phyloP scores from a whole-genome alignment of 2,888 invertebrate genomes.

The Caenorhabditis wallacei region DNA sequence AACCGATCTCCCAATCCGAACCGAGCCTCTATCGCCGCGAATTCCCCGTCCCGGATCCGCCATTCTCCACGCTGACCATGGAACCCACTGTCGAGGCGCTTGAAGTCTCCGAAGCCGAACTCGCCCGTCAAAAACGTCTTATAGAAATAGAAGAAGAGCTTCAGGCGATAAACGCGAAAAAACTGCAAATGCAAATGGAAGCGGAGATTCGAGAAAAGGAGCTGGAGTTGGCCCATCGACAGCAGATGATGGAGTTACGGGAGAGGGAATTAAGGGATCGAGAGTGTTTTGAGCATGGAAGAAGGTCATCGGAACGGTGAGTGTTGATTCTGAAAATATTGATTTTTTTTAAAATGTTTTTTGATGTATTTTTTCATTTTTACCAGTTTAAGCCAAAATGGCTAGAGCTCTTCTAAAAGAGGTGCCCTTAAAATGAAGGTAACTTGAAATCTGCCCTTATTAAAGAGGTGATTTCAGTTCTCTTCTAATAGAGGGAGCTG shows the following conservation, averaged over 20 bases:
- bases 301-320: neutral
- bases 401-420: too few relatives aligned
- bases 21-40: neutral
- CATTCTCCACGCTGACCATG: neutral
- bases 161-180: slow-evolving; percentile 7
- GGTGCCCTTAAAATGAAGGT: too few relatives aligned
- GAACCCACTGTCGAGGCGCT: neutral
- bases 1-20: too few relatives aligned
- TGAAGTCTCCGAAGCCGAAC: slow-evolving; percentile 30
- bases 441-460: too few relatives aligned
- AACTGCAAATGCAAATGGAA: slow-evolving; percentile 32
- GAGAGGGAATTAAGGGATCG: slow-evolving; percentile 2
- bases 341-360: too few relatives aligned
- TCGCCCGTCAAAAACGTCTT: slow-evolving; percentile 17
- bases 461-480: too few relatives aligned
- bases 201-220: slow-evolving; percentile 26
- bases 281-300: too few relatives aligned
- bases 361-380: too few relatives aligned
- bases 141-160: slow-evolving; percentile 43
- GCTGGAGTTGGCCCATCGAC: slow-evolving; percentile 6
- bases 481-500: too few relatives aligned
- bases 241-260: neutral
- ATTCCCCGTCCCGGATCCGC: neutral
- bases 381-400: too few relatives aligned
- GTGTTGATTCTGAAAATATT: neutral